Evolutionary conservation across 2,888 invertebrate genomes (phyloP), one percentile per base, ranked within the genome.

Genomic region (Acleris sparsana): DNA sequence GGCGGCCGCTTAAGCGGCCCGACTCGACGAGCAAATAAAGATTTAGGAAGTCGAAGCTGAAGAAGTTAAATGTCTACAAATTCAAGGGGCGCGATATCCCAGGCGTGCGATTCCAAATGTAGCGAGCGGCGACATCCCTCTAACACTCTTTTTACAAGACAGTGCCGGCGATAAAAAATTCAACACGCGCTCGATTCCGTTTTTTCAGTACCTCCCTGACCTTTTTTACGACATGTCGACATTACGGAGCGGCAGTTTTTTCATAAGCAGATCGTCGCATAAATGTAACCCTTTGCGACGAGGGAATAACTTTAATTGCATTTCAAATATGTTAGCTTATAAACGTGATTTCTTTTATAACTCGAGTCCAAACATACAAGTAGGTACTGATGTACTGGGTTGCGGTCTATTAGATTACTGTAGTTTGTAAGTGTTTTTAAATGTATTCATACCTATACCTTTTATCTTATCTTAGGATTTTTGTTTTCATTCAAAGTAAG

Each of bases 141-240:
- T 80, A 81, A 82, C 80, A 79, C 77, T 73, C 76, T 76, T 75
- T 78, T 80, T 80, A 82, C 82, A 80, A 82, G 81, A 86, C 80
- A 83, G 78, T 78, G 78, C 77, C 72, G 68, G 76, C 72, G 79
- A 85, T 88, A 86, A 86, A 87, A 88, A 84, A 88, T 85, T 88
- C 85, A 86, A 77, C 79, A 82, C 77, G 77, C 74, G 82, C 80
- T 79, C 81, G 79, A 83, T 83, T 82, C 79, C 73, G 80, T 84
- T 87, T 84, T 61, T 84, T 82, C 80, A 82, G 80, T 79, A 79
- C 78, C 76, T 58, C 73, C 74, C 75, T 74, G 74, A 72, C 77
- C 73, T 81, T 84, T 86, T 85, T 83, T 82, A 82, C 78, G 79
- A 80, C 76, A 76, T 78, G 75, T 67, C 62, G 69, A 69, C 63